These are phyloP conservation scores for Portunus trituberculatus DNA, from an alignment of 1,140 invertebrate species.

Conservation along the genomic window DNA sequence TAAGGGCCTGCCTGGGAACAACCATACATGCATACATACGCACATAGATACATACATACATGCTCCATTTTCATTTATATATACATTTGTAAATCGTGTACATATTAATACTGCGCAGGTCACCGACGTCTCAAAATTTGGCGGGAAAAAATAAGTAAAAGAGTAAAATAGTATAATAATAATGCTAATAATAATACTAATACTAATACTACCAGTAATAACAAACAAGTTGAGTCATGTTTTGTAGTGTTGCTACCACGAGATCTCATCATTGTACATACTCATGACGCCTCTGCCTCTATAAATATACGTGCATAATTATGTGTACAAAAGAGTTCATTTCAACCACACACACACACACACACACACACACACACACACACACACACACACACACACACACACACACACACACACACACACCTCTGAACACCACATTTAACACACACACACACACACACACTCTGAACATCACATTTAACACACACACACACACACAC, in stretches of 20 bases:
- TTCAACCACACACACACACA: neutral
- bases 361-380: conserved; percentile 32
- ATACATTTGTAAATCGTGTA: conserved; percentile 23
- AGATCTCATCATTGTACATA: conserved; percentile 49
- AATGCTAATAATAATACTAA: neutral
- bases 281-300: conserved; percentile 35
- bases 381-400: too few species aligned
- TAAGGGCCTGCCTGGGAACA: neutral
- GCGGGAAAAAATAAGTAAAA: neutral
- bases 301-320: conserved; percentile 3
- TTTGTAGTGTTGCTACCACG: neutral
- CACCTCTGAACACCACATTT: too few species aligned
- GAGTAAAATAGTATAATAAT: conserved; percentile 2
- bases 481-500: conserved; percentile 41
- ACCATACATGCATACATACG: neutral
- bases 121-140: neutral
- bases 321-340: conserved; percentile 32
- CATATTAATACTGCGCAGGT: conserved; percentile 20
- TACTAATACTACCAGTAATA: neutral
- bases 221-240: neutral
- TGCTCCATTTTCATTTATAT: conserved; percentile 28
- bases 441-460: conserved; percentile 13
- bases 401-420: too few species aligned
- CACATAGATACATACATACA: neutral
- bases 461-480: neutral